Evolutionary conservation across 2,797 vertebrate species (phyloP).

Genomic region (Cuniculus paca): DNA sequence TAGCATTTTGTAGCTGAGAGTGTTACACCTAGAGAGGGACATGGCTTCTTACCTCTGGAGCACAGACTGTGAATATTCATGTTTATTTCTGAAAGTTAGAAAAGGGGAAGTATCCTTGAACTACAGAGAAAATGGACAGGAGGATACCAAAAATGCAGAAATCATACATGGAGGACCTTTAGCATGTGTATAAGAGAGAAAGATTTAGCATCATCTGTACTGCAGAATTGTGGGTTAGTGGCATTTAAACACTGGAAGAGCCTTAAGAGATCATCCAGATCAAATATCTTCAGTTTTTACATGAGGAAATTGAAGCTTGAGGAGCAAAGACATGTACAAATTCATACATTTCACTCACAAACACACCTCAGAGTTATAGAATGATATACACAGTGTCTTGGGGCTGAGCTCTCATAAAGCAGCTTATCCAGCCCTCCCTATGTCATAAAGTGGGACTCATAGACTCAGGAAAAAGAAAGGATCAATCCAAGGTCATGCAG

Average conservation of each 20-base stretch:
- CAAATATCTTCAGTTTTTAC: not conserved
- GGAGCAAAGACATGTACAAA: not conserved
- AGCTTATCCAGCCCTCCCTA: not conserved
- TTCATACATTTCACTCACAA: slow-evolving; percentile 22
- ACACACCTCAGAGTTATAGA: not conserved
- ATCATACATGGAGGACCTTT: not conserved
- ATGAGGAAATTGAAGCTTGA: slow-evolving; percentile 13
- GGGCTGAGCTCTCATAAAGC: not conserved
- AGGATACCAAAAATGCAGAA: not conserved
- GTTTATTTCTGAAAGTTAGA: slow-evolving; percentile 29
- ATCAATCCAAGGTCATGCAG: not conserved
- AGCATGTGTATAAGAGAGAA: slow-evolving; percentile 20
- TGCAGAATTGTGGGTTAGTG: not conserved
- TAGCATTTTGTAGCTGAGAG: slow-evolving; percentile 50
- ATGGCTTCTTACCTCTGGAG: not conserved
- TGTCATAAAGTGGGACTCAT: not conserved
- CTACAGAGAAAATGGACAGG: not conserved
- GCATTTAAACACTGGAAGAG: not conserved
- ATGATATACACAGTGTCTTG: not conserved
- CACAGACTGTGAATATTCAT: slow-evolving; percentile 44
- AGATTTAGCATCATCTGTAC: not conserved
- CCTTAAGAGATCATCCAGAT: not conserved
- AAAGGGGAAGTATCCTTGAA: not conserved
- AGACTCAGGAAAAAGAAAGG: not conserved
- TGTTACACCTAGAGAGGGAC: slow-evolving; percentile 12